Percentiles rank a stretch among this genome's conserved stretches.
These are phyloP conservation scores for Hyposoter dolosus DNA, from an alignment of 2,888 invertebrate genomes.

Conservation along the genomic window DNA sequence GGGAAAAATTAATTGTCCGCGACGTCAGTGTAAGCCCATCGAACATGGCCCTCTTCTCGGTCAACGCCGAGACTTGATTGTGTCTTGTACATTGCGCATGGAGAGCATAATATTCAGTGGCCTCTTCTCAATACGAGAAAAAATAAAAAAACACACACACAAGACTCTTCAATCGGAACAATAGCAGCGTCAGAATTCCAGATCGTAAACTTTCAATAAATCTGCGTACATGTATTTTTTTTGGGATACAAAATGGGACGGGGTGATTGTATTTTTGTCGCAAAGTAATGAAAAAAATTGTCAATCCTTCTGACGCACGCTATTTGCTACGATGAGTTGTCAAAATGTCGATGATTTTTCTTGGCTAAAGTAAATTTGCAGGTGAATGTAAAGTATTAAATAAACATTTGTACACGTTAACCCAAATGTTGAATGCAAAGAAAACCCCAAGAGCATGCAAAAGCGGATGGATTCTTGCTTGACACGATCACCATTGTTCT, in stretches of 20 bases:
- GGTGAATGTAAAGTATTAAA: not conserved
- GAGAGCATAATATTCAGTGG: constrained; percentile 38
- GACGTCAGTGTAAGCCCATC: constrained; percentile 51
- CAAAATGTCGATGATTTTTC: not conserved
- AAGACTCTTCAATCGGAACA: constrained; percentile 22
- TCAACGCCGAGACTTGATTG: constrained; percentile 56
- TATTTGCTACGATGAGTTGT: not conserved
- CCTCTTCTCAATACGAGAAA: not conserved
- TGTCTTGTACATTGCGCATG: constrained; percentile 51
- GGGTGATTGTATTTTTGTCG: not conserved
- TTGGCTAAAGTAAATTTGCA: not conserved
- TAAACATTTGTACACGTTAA: constrained; percentile 13
- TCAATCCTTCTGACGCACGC: not conserved
- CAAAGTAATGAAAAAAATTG: not conserved
- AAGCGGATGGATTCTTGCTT: constrained; percentile 55
- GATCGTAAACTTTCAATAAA: constrained; percentile 49
- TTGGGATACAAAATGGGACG: not conserved
- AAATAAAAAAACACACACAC: constrained; percentile 12
- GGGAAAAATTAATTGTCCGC: constrained; percentile 64
- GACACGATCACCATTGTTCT: constrained; percentile 63
- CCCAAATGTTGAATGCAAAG: constrained; percentile 24
- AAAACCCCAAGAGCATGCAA: constrained; percentile 37
- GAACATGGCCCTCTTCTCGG: constrained; percentile 44
- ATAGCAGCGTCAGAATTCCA: constrained; percentile 17
- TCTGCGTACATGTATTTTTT: constrained; percentile 23